A percentile compares a stretch with the other conserved stretches of the same genome.
These are phyloP conservation scores for Ambastaia sidthimunki DNA, from an alignment of 2,797 vertebrate species.

Conservation along the genomic window DNA sequence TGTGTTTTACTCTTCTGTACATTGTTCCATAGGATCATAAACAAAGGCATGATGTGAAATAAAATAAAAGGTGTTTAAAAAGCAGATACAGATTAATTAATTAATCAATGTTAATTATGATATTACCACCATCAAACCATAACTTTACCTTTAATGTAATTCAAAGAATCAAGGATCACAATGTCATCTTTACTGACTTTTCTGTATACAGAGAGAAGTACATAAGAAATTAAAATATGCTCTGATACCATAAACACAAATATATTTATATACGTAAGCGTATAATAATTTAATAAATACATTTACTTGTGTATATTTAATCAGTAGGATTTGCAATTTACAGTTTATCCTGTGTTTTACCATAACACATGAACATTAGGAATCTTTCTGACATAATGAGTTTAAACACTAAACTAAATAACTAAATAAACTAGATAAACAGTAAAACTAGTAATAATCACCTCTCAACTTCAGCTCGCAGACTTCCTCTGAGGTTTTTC, in stretches of 20 bases:
- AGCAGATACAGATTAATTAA: background rate
- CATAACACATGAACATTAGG: too few species aligned
- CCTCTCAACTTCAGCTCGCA: conserved; percentile 86
- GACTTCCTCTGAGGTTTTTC: conserved; percentile 77
- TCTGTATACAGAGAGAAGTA: conserved; percentile 63
- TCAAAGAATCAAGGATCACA: conserved; percentile 84
- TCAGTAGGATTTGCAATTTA: too few species aligned
- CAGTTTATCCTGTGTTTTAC: too few species aligned
- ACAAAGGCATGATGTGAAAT: background rate
- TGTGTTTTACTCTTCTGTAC: background rate
- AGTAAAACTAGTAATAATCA: conserved; percentile 54
- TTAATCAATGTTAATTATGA: too few species aligned
- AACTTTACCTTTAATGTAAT: conserved; percentile 86
- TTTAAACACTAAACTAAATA: background rate
- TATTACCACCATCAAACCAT: conserved; percentile 7
- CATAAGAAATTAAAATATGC: background rate
- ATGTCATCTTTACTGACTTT: conserved; percentile 83
- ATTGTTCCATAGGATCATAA: conserved; percentile 1
- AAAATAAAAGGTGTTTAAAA: background rate
- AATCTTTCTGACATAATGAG: background rate
- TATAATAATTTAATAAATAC: too few species aligned
- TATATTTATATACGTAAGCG: too few species aligned
- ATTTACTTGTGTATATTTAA: background rate
- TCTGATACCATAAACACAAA: background rate
- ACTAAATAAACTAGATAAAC: too few species aligned